Conservation (phyloP, 2,797 vertebrate genomes). For the Echiichthys vipera region DNA sequence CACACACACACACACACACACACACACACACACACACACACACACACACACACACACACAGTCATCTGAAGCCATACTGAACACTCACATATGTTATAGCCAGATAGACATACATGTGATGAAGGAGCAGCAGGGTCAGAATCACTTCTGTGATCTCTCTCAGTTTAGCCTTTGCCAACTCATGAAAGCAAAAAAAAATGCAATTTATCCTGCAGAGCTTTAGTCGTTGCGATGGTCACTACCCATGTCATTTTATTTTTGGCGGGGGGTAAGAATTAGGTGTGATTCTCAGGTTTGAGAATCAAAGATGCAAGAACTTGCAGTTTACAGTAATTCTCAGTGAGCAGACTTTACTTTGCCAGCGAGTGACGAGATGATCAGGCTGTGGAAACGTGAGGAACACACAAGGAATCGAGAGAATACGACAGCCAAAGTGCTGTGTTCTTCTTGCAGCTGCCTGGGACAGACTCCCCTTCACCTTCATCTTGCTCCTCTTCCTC, state of each 20-base stretch:
- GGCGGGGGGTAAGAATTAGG: too few species aligned
- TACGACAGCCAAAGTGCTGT: slow-evolving; percentile 23
- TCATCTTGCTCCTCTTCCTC: slow-evolving; percentile 59
- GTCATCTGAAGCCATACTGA: slow-evolving; percentile 51
- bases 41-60: slow-evolving; percentile 19
- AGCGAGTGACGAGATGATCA: slow-evolving; percentile 33
- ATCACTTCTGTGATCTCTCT: slow-evolving; percentile 46
- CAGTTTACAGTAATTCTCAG: slow-evolving; percentile 32
- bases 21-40: too few species aligned
- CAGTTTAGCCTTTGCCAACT: slow-evolving; percentile 28
- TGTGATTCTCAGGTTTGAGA: slow-evolving; percentile 31
- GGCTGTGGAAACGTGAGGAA: slow-evolving; percentile 32
- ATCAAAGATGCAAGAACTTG: slow-evolving; percentile 30
- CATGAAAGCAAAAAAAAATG: slow-evolving; percentile 30
- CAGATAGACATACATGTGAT: slow-evolving; percentile 57
- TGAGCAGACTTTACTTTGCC: slow-evolving; percentile 25
- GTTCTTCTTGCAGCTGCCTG: slow-evolving; percentile 58
- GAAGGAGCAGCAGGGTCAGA: slow-evolving; percentile 27
- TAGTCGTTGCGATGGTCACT: too few species aligned
- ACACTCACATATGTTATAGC: slow-evolving; percentile 51
- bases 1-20: too few species aligned
- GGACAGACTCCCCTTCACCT: slow-evolving; percentile 53
- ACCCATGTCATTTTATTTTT: too few species aligned
- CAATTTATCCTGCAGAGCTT: slow-evolving; percentile 18
- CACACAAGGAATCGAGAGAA: slow-evolving; percentile 18